A percentile compares a stretch with the other conserved stretches of the same genome.
These are phyloP conservation scores for Lanius ludovicianus DNA, from an alignment of 2,113 vertebrate genomes.

Conservation along the genomic window DNA sequence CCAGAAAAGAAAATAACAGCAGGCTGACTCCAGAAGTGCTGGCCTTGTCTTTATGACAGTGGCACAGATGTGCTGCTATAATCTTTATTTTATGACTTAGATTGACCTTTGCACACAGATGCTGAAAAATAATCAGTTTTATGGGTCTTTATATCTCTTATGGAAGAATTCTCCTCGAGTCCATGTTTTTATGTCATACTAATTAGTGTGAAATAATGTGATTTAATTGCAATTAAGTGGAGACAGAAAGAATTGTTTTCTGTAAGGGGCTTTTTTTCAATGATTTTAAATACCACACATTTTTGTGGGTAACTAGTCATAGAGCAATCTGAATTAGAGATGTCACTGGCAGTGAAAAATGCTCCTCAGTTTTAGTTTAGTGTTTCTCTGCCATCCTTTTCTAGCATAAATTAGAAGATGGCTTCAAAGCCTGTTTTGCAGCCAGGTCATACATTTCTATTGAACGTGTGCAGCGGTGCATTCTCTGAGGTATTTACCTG, in stretches of 20 bases:
- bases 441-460: not conserved
- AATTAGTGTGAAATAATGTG: conserved; percentile 43
- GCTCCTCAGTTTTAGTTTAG: not conserved
- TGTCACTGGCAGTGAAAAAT: conserved; percentile 5
- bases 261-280: not conserved
- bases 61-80: not conserved
- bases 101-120: conserved; percentile 15
- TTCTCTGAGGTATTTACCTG: not conserved
- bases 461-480: rapidly evolving
- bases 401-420: not conserved
- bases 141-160: not conserved
- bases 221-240: conserved; percentile 52
- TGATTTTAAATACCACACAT: not conserved
- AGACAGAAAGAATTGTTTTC: not conserved
- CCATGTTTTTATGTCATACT: conserved; percentile 49
- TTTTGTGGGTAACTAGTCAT: not conserved
- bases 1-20: not conserved
- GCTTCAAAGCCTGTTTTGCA: not conserved
- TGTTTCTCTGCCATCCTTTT: not conserved
- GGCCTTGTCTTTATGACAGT: not conserved
- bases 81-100: not conserved
- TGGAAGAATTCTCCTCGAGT: not conserved
- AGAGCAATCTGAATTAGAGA: not conserved
- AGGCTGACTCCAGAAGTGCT: not conserved
- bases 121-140: not conserved